phyloP scores from a whole-genome alignment of 2,888 invertebrate species.

The Mythimna impura region DNA sequence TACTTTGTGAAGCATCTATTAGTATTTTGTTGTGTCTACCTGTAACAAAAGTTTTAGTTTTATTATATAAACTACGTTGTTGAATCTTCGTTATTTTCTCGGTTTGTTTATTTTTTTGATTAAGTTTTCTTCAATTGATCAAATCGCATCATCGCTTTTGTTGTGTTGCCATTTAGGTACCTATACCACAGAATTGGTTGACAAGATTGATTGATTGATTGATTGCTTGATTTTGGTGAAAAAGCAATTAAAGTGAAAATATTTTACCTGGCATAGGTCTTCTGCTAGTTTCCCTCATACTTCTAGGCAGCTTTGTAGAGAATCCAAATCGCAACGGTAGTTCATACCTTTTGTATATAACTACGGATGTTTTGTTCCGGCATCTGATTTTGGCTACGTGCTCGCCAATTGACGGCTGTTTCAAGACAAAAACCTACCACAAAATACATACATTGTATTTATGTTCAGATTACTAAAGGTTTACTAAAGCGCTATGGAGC shows the following conservation, averaged over 20 bases:
- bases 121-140: background rate
- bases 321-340: slow-evolving; percentile 79
- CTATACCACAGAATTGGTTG: background rate
- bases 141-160: background rate
- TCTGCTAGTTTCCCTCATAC: slow-evolving; percentile 76
- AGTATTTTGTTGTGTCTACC: slow-evolving; percentile 71
- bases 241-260: background rate
- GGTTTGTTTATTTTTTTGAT: background rate
- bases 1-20: slow-evolving; percentile 61
- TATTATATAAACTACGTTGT: background rate
- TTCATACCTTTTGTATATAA: slow-evolving; percentile 72
- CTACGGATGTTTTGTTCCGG: slow-evolving; percentile 66
- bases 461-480: background rate
- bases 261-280: slow-evolving; percentile 80
- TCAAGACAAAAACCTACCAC: slow-evolving; percentile 74
- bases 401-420: slow-evolving; percentile 65
- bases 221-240: background rate
- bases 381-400: slow-evolving; percentile 69
- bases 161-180: background rate
- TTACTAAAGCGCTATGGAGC: no score
- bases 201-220: no score
- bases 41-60: slow-evolving; percentile 43
- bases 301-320: slow-evolving; percentile 73
- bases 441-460: background rate
- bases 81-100: background rate